phyloP scores from a whole-genome alignment of 2,888 invertebrate species.

The Drosophila koepferae region DNA sequence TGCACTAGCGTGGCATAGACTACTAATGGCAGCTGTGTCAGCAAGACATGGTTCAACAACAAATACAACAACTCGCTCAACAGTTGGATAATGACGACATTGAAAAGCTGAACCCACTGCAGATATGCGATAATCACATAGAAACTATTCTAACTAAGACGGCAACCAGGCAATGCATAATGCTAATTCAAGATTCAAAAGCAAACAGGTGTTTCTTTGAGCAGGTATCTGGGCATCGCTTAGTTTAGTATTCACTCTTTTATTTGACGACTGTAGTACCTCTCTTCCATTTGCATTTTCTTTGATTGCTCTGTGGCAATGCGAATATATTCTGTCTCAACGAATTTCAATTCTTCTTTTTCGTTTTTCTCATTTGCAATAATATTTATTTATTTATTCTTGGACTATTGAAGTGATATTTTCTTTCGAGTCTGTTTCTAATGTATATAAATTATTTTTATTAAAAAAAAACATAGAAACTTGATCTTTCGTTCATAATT shows the following conservation, averaged over 20 bases:
- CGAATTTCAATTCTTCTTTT: neutral
- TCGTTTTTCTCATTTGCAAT: neutral
- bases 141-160: neutral
- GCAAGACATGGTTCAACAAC: neutral
- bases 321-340: neutral
- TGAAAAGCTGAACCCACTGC: neutral
- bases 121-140: too few relatives aligned
- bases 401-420: neutral
- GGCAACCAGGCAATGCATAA: constrained; percentile 9
- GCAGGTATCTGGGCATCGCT: neutral
- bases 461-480: too few relatives aligned
- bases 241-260: neutral
- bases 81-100: neutral
- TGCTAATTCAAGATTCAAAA: neutral
- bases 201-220: neutral
- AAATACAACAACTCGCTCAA: neutral
- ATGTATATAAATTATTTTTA: neutral
- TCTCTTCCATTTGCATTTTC: neutral
- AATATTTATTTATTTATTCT: neutral
- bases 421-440: neutral
- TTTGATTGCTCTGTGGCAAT: neutral
- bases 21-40: neutral
- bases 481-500: too few relatives aligned
- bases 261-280: neutral
- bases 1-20: neutral